Base-by-base conservation (phyloP, 2,797 vertebrate genomes). In the Menidia menidia region DNA sequence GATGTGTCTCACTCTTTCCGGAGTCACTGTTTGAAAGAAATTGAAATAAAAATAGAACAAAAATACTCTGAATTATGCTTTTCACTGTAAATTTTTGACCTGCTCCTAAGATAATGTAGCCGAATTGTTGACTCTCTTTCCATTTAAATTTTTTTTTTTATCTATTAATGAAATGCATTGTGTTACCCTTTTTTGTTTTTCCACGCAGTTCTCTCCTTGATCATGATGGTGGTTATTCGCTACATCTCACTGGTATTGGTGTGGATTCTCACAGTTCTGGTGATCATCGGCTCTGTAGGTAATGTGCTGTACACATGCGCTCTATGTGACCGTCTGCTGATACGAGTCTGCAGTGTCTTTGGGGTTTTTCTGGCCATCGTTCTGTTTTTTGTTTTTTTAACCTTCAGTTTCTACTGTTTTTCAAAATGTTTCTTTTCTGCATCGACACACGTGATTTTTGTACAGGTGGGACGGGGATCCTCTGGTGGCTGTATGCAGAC, bases 401-500 rank as follows among this genome's bases (percentile, higher is more conserved):
- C 10, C 1, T 63, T 71, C 10, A n/a, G 2, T 11, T 42, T 18
- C 10, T 44, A 4, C 1, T n/a, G 16, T 15, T 44, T 44, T 44
- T 44, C 6, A 25, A 25, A 53, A 9, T 2, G 10, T 35, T 50
- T n/a, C 32, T 48, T n/a, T 16, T 32, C 19, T 9, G n/a, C 8
- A 7, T 7, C 19, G 6, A 18, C 6, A n/a, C 5, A n/a, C 75
- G 3, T 74, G 16, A 11, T 64, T 0, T 61, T 64, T 50, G 69
- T 71, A 11, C 63, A 99, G 98, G 95, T 64, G 98, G 96, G 62
- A 96, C 96, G 2, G 96, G 90, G 25, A 92, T 98, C 33, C 91
- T 99, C 9, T 99, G 98, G 98, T 99, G 97, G 97, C 89, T 99
- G 1, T 99, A 99, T 4, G 96, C 87, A 73, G 96, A 97, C 78